Percentiles rank a stretch among this genome's conserved stretches.
Evolutionary conservation across 2,888 invertebrate genomes (phyloP).

Genomic region (Dynastes grantii): DNA sequence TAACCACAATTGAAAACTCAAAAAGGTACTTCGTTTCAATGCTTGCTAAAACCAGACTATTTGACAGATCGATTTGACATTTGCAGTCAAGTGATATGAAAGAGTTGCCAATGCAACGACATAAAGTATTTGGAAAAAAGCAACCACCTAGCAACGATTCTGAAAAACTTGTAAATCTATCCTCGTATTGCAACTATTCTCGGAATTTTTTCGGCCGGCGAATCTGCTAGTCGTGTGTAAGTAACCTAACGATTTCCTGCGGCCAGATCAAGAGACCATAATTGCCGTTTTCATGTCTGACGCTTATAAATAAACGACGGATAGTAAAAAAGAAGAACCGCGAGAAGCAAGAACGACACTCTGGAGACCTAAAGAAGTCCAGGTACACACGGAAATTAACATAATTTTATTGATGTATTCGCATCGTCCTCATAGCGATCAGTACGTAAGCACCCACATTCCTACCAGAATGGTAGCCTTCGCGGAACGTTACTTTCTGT

Average conservation of each 20-base stretch:
- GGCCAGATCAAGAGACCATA: constrained; percentile 21
- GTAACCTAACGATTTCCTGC: constrained; percentile 6
- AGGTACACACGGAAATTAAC: constrained; percentile 23
- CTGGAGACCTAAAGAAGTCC: constrained; percentile 13
- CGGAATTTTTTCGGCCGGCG: no score
- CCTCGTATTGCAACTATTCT: no score
- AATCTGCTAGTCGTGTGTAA: no score
- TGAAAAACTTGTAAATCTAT: no score
- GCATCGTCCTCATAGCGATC: constrained; percentile 11
- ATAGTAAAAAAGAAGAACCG: neutral
- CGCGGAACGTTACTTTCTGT: neutral
- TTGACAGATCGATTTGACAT: no score
- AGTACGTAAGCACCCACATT: constrained; percentile 14
- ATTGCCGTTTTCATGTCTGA: constrained; percentile 9
- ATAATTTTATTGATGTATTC: constrained; percentile 21
- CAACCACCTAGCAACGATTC: no score
- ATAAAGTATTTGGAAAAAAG: no score
- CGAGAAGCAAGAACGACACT: neutral
- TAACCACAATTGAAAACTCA: no score
- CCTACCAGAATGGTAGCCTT: neutral
- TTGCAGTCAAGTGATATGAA: no score
- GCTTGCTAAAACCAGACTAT: no score
- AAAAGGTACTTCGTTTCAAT: no score
- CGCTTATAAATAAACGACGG: constrained; percentile 8
- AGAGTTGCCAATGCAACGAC: no score